These are phyloP conservation scores for Manduca sexta DNA, from an alignment of 1,140 invertebrate genomes.

Conservation along the genomic window DNA sequence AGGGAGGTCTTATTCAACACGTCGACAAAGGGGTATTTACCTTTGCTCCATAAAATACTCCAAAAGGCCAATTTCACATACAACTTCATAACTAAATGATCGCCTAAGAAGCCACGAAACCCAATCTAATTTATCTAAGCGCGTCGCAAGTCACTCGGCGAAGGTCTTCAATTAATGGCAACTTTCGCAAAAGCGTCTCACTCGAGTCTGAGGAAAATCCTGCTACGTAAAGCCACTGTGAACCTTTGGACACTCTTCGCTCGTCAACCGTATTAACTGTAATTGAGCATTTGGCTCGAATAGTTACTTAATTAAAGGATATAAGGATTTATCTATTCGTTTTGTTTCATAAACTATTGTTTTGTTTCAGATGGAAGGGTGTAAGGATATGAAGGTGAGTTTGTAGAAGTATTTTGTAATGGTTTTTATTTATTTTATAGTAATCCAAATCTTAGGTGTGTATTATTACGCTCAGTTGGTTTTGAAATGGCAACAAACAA, in stretches of 20 bases:
- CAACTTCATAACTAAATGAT: too few relatives aligned
- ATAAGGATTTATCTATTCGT: neutral
- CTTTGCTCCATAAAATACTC: too few relatives aligned
- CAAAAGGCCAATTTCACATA: too few relatives aligned
- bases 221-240: neutral
- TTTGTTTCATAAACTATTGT: neutral
- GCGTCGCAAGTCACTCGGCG: slow-evolving; percentile 1
- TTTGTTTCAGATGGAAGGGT: slow-evolving; percentile 3
- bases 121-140: too few relatives aligned
- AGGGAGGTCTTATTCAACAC: too few relatives aligned
- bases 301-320: slow-evolving; percentile 4
- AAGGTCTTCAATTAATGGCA: slow-evolving; percentile 17
- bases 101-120: too few relatives aligned
- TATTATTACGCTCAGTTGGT: too few relatives aligned
- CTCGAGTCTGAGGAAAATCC: slow-evolving; percentile 5
- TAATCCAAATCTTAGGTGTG: too few relatives aligned
- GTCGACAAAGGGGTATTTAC: too few relatives aligned
- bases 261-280: slow-evolving; percentile 3
- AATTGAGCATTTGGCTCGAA: neutral
- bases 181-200: slow-evolving; percentile 6
- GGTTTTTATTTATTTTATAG: neutral
- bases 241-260: neutral
- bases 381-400: slow-evolving; percentile 24
- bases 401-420: neutral
- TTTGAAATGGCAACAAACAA: too few relatives aligned